These are phyloP conservation scores for Zoanthus solanderi DNA, from an alignment of 92 coral and sea anemone genomes.

Conservation along the genomic window DNA sequence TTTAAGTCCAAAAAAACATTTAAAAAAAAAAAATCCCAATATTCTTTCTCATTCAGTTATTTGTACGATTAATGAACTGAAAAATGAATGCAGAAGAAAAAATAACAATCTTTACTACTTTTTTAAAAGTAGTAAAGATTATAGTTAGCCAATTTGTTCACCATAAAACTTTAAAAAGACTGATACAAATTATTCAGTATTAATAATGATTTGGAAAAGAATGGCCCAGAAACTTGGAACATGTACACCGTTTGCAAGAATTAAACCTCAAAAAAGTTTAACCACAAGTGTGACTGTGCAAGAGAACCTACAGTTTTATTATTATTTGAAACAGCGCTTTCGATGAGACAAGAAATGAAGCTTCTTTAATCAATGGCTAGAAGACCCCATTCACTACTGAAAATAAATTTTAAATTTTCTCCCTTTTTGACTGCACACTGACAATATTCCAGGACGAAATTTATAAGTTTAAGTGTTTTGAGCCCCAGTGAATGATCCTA, in stretches of 20 bases:
- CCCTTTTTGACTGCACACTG: slow-evolving; percentile 15
- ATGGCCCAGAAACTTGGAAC: not conserved
- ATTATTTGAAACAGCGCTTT: not conserved
- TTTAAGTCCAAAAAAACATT: not conserved
- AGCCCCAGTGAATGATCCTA: slow-evolving; percentile 23
- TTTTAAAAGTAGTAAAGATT: not conserved
- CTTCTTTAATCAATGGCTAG: not conserved
- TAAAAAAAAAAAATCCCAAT: not conserved
- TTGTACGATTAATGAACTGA: not conserved
- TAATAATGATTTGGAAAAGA: slow-evolving; percentile 2
- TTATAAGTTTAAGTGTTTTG: not conserved
- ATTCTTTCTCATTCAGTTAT: slow-evolving; percentile 11
- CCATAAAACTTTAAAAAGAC: slow-evolving; percentile 2
- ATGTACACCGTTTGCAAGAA: not conserved
- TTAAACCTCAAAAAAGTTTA: not conserved
- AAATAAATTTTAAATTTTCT: slow-evolving; percentile 8
- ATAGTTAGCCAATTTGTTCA: slow-evolving; percentile 3
- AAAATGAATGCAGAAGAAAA: not conserved
- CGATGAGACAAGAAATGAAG: not conserved
- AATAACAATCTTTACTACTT: not conserved
- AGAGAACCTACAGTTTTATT: not conserved
- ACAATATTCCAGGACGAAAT: slow-evolving; percentile 3
- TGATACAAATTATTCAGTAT: not conserved
- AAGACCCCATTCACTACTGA: not conserved
- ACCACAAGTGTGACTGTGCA: not conserved